Evolutionary conservation across 2,888 invertebrate species (phyloP).

Genomic region (Boloria selene): DNA sequence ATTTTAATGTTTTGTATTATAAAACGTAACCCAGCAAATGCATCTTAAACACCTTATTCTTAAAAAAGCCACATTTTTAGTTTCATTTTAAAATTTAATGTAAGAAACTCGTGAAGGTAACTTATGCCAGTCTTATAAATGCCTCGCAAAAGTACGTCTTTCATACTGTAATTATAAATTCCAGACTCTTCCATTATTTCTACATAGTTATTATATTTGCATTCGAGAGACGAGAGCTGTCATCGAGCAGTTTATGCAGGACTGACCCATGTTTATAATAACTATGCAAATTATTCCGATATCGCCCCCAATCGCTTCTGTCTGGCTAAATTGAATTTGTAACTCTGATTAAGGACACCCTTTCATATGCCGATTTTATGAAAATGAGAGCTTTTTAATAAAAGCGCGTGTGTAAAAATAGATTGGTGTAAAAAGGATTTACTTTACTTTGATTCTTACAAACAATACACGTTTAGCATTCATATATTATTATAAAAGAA

Average conservation of each 20-base stretch:
- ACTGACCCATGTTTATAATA: slow-evolving; percentile 80
- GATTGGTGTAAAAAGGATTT: not conserved
- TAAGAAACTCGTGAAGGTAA: too few species aligned
- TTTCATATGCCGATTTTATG: slow-evolving; percentile 63
- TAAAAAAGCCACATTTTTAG: too few species aligned
- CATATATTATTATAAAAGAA: too few species aligned
- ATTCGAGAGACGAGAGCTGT: slow-evolving; percentile 70
- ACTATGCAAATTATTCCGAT: slow-evolving; percentile 80
- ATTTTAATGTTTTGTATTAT: too few species aligned
- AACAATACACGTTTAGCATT: too few species aligned
- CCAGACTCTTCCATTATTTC: slow-evolving; percentile 44
- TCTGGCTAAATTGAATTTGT: slow-evolving; percentile 77
- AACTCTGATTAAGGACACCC: slow-evolving; percentile 72
- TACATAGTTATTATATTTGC: slow-evolving; percentile 51
- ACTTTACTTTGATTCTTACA: slow-evolving; percentile 4
- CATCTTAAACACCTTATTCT: too few species aligned
- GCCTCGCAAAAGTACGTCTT: too few species aligned
- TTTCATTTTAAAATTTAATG: too few species aligned
- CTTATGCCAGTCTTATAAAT: too few species aligned
- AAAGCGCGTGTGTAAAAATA: slow-evolving; percentile 1
- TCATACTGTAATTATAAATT: not conserved
- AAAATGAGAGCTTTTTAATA: slow-evolving; percentile 40
- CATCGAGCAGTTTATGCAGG: slow-evolving; percentile 73
- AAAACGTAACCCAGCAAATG: too few species aligned
- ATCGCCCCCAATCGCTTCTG: slow-evolving; percentile 68